These are phyloP conservation scores for Yasuhikotakia modesta DNA, from an alignment of 2,797 vertebrate species.

Conservation along the genomic window DNA sequence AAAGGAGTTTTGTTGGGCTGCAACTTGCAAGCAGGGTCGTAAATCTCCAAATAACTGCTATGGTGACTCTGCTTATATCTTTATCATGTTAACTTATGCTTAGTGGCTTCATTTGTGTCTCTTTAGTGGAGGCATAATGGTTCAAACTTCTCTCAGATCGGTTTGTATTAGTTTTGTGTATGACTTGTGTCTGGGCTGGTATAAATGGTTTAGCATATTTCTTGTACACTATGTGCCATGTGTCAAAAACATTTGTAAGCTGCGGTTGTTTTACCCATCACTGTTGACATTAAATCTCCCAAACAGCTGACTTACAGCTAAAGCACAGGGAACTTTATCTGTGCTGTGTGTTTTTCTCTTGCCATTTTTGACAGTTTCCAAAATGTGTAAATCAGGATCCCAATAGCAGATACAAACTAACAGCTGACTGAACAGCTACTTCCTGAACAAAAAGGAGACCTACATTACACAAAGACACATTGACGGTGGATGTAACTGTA, in stretches of 20 bases:
- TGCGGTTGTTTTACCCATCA: neutral
- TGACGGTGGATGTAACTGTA: neutral
- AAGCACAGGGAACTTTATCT: neutral
- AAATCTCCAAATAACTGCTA: no score
- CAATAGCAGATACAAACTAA: neutral
- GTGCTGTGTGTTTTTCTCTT: neutral
- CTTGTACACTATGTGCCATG: neutral
- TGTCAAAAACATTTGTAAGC: neutral
- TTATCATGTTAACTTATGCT: no score
- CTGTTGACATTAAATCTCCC: neutral
- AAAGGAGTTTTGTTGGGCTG: no score
- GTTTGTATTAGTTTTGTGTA: neutral
- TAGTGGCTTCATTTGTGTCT: no score
- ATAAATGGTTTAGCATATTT: neutral
- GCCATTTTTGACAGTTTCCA: neutral
- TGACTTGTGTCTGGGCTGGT: neutral
- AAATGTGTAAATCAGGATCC: neutral
- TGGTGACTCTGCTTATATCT: no score
- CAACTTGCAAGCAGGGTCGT: no score
- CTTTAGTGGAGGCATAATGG: neutral
- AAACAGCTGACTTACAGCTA: neutral
- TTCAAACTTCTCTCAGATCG: neutral
- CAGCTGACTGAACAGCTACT: slow-evolving; percentile 1
- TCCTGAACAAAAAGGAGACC: neutral
- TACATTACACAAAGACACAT: slow-evolving; percentile 6